Percentiles rank a stretch among this genome's conserved stretches.
These are phyloP conservation scores for Nothobranchius kuhntae DNA, from an alignment of 2,113 vertebrate genomes.

Conservation along the genomic window DNA sequence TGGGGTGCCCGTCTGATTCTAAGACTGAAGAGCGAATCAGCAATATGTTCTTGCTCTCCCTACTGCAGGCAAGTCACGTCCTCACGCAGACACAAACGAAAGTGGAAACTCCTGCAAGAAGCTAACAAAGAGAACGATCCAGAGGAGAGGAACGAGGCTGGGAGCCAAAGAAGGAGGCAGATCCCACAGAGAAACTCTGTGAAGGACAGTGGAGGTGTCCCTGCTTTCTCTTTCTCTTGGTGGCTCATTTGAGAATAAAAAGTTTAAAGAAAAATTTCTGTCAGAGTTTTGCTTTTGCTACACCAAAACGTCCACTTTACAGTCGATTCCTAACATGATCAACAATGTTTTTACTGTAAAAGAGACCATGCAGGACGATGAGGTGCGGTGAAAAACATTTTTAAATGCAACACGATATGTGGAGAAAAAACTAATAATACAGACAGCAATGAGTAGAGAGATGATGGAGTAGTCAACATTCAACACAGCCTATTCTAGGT, in stretches of 20 bases:
- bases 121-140: conserved; percentile 11
- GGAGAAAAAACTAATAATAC: neutral
- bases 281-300: conserved; percentile 26
- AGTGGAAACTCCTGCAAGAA: conserved; percentile 46
- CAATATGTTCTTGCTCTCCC: conserved; percentile 43
- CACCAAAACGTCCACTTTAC: conserved; percentile 21
- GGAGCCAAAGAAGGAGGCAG: conserved; percentile 1
- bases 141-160: conserved; percentile 6
- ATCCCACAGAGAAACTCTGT: conserved; percentile 14
- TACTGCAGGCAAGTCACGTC: conserved; percentile 59
- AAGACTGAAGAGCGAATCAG: conserved; percentile 33
- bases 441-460: too few relatives aligned
- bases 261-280: conserved; percentile 42
- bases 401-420: neutral
- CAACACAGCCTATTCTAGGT: neutral
- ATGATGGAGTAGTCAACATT: conserved; percentile 27
- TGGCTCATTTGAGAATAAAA: conserved; percentile 39
- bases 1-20: neutral
- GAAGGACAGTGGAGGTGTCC: neutral
- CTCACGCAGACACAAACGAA: conserved; percentile 48
- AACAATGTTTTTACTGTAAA: neutral
- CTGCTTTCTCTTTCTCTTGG: conserved; percentile 33
- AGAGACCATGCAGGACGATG: neutral
- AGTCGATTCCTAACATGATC: conserved; percentile 27
- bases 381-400: too few relatives aligned